These are phyloP conservation scores for Notiomystis cincta DNA, from an alignment of 2,113 vertebrate species.

Conservation along the genomic window DNA sequence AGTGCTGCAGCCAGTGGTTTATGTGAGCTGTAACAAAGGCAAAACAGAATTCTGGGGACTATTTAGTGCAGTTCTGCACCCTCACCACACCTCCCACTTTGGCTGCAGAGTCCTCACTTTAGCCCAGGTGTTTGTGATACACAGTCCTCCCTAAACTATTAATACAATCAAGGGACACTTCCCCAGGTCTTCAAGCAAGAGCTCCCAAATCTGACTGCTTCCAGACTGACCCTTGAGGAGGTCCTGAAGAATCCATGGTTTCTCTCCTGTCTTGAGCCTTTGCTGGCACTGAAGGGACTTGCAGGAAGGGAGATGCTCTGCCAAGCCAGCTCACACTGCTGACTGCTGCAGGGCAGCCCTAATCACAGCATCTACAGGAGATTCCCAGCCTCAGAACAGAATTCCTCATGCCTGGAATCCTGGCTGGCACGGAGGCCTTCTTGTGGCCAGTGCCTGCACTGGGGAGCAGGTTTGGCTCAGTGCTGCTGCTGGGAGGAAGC, in stretches of 20 bases:
- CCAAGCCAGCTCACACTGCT: background rate
- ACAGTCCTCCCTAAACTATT: background rate
- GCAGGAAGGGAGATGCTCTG: rapidly evolving
- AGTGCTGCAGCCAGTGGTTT: background rate
- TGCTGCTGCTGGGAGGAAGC: background rate
- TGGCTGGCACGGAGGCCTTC: background rate
- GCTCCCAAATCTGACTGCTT: background rate
- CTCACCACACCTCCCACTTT: no score
- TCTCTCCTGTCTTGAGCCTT: background rate
- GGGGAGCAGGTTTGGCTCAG: rapidly evolving
- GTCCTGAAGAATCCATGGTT: background rate
- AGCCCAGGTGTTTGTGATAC: background rate
- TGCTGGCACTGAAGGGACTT: no score
- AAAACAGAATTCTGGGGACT: background rate
- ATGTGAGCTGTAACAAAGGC: background rate
- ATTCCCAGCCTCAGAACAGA: background rate
- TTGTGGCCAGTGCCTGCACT: rapidly evolving
- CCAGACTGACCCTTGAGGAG: background rate
- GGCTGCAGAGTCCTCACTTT: background rate
- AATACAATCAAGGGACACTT: rapidly evolving
- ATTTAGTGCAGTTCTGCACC: background rate
- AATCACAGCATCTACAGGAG: rapidly evolving
- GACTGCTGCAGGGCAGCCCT: background rate
- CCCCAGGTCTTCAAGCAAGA: background rate
- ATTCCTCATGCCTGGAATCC: background rate